A percentile compares a stretch with the other conserved stretches of the same genome.
phyloP scores from a whole-genome alignment of 2,113 vertebrate genomes.

The Arizona elegans region DNA sequence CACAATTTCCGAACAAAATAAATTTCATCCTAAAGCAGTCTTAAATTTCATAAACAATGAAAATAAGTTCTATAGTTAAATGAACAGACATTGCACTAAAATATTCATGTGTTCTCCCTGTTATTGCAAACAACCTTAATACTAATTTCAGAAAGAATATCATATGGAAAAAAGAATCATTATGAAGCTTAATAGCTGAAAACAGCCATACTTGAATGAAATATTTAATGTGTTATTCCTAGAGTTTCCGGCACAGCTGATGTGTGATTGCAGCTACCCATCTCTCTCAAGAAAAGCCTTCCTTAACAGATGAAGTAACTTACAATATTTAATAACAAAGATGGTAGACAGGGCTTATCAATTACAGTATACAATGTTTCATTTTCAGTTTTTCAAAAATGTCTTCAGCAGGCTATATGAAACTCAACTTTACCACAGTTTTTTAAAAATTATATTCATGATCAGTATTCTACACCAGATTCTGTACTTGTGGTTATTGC shows the following conservation, averaged over 20 bases:
- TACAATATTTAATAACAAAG: constrained; percentile 36
- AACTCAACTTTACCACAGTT: constrained; percentile 29
- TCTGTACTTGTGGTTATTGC: not conserved
- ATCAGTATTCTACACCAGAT: accelerated
- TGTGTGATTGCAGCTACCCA: not conserved
- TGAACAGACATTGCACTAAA: constrained; percentile 1
- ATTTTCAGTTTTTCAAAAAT: not conserved
- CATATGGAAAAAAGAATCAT: constrained; percentile 1
- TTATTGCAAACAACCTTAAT: not conserved
- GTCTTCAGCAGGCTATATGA: not conserved
- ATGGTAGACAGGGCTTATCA: not conserved
- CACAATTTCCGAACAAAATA: constrained; percentile 31
- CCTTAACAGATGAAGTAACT: constrained; percentile 13
- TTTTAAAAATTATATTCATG: not conserved
- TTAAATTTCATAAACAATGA: constrained; percentile 45
- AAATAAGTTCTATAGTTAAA: constrained; percentile 17
- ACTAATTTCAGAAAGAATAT: constrained; percentile 21
- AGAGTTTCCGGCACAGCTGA: constrained; percentile 7
- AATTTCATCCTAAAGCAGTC: constrained; percentile 49
- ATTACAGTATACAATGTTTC: not conserved
- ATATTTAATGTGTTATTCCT: constrained; percentile 1
- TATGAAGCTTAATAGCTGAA: constrained; percentile 13
- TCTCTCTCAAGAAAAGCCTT: constrained; percentile 1
- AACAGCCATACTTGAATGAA: not conserved
- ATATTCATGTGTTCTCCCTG: constrained; percentile 18